phyloP scores from a whole-genome alignment of 1,140 invertebrate species.

The Drosophila serrata region DNA sequence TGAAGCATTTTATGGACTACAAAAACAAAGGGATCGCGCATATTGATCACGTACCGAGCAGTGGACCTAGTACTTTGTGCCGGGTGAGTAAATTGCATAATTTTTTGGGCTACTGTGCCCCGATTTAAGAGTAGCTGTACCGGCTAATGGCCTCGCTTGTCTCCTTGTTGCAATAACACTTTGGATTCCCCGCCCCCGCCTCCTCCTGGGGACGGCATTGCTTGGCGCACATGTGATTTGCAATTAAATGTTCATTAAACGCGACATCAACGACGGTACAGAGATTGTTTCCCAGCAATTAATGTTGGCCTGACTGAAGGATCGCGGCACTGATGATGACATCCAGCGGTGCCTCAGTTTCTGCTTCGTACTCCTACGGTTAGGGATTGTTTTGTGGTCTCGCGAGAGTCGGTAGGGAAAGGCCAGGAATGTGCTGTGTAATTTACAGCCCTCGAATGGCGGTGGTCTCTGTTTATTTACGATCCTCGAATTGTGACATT shows the following conservation, averaged over 20 bases:
- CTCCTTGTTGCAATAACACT: slow-evolving; percentile 59
- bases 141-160: slow-evolving; percentile 56
- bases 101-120: not conserved
- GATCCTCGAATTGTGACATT: slow-evolving; percentile 73
- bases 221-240: slow-evolving; percentile 63
- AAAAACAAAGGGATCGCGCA: not conserved
- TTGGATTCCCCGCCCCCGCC: slow-evolving; percentile 15
- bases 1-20: not conserved
- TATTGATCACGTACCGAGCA: not conserved
- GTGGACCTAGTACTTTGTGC: not conserved
- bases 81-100: not conserved
- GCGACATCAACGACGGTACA: slow-evolving; percentile 58
- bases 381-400: slow-evolving; percentile 12
- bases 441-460: slow-evolving; percentile 53
- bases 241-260: slow-evolving; percentile 80
- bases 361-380: not conserved
- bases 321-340: slow-evolving; percentile 69
- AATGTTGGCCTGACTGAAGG: slow-evolving; percentile 44
- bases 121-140: not conserved
- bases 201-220: slow-evolving; percentile 31
- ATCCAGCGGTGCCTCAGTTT: slow-evolving; percentile 47
- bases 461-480: slow-evolving; percentile 66
- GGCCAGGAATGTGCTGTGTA: slow-evolving; percentile 66
- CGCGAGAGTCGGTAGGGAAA: not conserved
- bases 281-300: slow-evolving; percentile 69